Evolutionary conservation across 37 sponge, comb jelly and placozoan species (phyloP).

Genomic region (Diacarnus erythraeanus): DNA sequence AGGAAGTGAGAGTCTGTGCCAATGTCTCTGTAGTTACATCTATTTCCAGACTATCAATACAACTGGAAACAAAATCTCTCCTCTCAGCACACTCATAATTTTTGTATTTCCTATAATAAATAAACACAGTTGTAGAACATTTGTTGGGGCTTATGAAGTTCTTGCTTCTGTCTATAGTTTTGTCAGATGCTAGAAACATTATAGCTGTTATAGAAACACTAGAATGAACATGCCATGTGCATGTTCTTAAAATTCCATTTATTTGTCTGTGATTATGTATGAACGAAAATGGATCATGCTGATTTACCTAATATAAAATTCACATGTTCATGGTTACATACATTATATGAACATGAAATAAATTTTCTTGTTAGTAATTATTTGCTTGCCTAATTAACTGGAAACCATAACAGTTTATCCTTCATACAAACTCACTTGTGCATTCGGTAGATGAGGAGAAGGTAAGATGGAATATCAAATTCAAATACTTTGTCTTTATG

Average conservation of each 20-base stretch:
- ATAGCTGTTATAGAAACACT: no score
- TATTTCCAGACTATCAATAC: constrained; percentile 40
- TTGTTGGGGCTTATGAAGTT: no score
- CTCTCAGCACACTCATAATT: constrained; percentile 35
- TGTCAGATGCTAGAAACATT: no score
- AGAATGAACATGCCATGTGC: no score
- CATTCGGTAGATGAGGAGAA: constrained; percentile 36
- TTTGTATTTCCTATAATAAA: constrained; percentile 22
- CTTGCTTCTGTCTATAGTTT: no score
- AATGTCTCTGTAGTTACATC: not conserved
- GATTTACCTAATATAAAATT: no score
- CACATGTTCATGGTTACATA: no score
- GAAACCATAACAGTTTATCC: not conserved
- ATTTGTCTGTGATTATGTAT: no score
- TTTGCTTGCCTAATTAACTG: not conserved
- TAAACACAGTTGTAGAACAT: not conserved
- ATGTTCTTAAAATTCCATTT: no score
- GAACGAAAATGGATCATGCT: no score
- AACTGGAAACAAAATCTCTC: constrained; percentile 6
- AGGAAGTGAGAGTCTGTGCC: not conserved
- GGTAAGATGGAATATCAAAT: constrained; percentile 51
- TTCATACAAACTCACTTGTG: constrained; percentile 11
- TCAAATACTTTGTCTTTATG: constrained; percentile 31
- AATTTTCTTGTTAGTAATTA: not conserved
- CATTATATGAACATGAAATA: no score